Evolutionary conservation across 2,113 vertebrate genomes (phyloP), one percentile per base, ranked within the genome.

Genomic region (Dipodomys merriami): DNA sequence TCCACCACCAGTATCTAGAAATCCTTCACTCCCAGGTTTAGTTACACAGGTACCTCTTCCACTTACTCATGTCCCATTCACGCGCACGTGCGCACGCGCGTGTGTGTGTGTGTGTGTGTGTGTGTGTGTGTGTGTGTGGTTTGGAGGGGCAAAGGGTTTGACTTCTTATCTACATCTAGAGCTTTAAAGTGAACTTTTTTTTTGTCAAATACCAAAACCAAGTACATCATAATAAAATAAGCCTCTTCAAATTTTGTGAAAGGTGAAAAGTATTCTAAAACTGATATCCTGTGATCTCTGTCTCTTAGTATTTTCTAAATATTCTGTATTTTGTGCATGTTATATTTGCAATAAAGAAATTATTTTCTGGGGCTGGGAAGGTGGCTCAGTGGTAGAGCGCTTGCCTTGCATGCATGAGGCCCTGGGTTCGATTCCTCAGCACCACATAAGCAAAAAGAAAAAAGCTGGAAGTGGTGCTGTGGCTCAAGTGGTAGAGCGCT

Each of bases 1-100:
- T 78, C 82, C 0, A 5, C 89, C 93, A 95, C 97, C 93, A 94
- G 91, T 80, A 88, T 76, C 87, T 65, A 79, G 89, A 85, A 87
- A 80, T 68, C 49, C 87, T 83, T 80, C 29, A 57, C 67, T 90
- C 53, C 62, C 25, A 6, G 67, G 23, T 13, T 65, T 82, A 1
- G 25, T 39, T 69, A 0, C 2, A 15, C 46, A 9, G 8, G 85
- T 13, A 74, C 71, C 57, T 64, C 60, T 73, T 76, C 88, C 13
- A 8, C 30, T 67, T 20, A 64, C 15, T 7, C 35, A 64, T 33
- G 68, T 7, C 77, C 39, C 7, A 33, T 29, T n/a, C n/a, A n/a
- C n/a, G n/a, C n/a, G n/a, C n/a, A n/a, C n/a, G n/a, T n/a, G n/a
- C n/a, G n/a, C n/a, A n/a, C n/a, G n/a, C n/a, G n/a, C n/a, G n/a